phyloP scores from a whole-genome alignment of 2,888 invertebrate species.

The Brenthis ino region DNA sequence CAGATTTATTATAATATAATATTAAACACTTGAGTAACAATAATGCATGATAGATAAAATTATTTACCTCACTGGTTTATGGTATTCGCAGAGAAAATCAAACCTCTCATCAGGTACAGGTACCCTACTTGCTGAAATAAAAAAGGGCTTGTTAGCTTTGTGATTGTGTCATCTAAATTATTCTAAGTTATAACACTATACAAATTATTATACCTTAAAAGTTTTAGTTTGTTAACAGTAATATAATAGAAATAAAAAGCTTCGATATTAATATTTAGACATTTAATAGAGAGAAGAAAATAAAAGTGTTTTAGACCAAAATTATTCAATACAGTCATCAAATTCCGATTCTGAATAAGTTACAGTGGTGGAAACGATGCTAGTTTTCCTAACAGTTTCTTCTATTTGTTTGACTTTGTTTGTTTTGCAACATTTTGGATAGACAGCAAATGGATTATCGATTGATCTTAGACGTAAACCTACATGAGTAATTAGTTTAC shows the following conservation, averaged over 20 bases:
- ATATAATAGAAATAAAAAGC: no score
- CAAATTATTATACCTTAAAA: not conserved
- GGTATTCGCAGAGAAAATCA: conserved; percentile 95
- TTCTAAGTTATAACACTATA: not conserved
- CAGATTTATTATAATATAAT: not conserved
- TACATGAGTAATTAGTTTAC: conserved; percentile 62
- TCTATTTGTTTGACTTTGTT: conserved; percentile 32
- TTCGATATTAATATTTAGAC: no score
- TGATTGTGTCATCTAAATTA: not conserved
- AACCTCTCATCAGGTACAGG: conserved; percentile 97
- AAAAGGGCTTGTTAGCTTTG: conserved; percentile 42
- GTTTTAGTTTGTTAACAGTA: not conserved
- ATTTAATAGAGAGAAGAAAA: no score
- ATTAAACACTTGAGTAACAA: not conserved
- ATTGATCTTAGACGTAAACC: conserved; percentile 74
- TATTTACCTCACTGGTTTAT: conserved; percentile 94
- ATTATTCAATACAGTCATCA: conserved; percentile 5
- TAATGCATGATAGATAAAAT: conserved; percentile 2
- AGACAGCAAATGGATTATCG: conserved; percentile 81
- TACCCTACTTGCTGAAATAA: conserved; percentile 90
- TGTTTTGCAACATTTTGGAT: conserved; percentile 59
- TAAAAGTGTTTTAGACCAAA: no score
- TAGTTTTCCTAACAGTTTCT: conserved; percentile 44
- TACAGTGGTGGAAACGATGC: conserved; percentile 39
- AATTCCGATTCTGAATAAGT: conserved; percentile 6